A percentile compares a stretch with the other conserved stretches of the same genome.
Evolutionary conservation across 2,113 vertebrate species (phyloP).

Genomic region (Rhinopomastus cyanomelas): DNA sequence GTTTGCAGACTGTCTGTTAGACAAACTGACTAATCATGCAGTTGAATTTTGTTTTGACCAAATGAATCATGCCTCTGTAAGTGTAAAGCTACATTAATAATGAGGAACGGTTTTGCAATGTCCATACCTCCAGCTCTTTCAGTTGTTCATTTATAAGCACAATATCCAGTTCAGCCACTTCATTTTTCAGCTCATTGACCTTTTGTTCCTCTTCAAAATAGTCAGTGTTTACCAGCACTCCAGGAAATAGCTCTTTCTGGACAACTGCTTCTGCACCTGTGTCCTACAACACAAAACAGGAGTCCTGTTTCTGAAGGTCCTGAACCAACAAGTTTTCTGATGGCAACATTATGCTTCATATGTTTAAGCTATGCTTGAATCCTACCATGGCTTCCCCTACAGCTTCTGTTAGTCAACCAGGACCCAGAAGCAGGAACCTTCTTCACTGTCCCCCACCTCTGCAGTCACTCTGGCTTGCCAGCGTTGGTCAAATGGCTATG

Average conservation of each 20-base stretch:
- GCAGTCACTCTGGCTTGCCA: not conserved
- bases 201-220: constrained; percentile 75
- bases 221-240: constrained; percentile 53
- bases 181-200: constrained; percentile 78
- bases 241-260: constrained; percentile 46
- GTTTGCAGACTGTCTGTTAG: not conserved
- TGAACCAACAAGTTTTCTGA: not conserved
- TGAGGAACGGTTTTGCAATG: constrained; percentile 29
- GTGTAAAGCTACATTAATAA: not conserved
- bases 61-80: not conserved
- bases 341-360: not conserved
- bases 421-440: not conserved
- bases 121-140: constrained; percentile 84
- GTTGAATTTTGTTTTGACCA: constrained; percentile 41
- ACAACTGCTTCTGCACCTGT: constrained; percentile 50
- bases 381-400: not conserved
- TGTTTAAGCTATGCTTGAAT: not conserved
- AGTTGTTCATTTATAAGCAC: constrained; percentile 82
- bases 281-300: constrained; percentile 63
- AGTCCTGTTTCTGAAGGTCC: not conserved
- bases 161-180: constrained; percentile 78
- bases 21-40: not conserved
- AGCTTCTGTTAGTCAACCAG: not conserved
- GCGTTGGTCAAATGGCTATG: not conserved
- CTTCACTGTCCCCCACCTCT: not conserved